Conservation (phyloP, 37 sponge, comb jelly and placozoan genomes). For the Lycopodina hypogea region DNA sequence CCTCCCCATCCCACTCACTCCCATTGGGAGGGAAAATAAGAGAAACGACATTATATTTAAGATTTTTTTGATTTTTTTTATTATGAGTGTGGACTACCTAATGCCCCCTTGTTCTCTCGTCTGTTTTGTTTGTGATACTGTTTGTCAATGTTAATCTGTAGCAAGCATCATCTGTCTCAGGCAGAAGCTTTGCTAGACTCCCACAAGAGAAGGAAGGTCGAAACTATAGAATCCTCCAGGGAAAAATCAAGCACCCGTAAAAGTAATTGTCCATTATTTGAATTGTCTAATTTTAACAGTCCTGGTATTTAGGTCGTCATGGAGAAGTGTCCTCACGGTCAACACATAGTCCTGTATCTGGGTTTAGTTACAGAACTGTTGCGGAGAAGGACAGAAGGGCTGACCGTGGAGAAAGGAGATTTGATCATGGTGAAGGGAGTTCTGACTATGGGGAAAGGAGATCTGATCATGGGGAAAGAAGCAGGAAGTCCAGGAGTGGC, state of each 20-base stretch:
- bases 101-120: too few species aligned
- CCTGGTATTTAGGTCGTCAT: neutral
- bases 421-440: neutral
- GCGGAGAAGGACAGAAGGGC: slow-evolving; percentile 12
- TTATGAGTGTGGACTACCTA: too few species aligned
- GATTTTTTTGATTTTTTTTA: too few species aligned
- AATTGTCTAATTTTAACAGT: neutral
- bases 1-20: too few species aligned
- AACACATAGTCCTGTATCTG: neutral
- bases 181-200: slow-evolving; percentile 39
- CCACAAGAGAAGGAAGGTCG: slow-evolving; percentile 35
- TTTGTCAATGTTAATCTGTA: slow-evolving; percentile 6
- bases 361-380: neutral
- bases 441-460: slow-evolving; percentile 1
- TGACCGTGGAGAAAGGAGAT: neutral
- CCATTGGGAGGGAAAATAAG: too few species aligned
- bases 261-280: neutral
- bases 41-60: too few species aligned
- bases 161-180: slow-evolving; percentile 41
- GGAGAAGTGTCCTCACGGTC: neutral
- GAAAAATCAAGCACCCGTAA: slow-evolving; percentile 12
- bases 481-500: neutral
- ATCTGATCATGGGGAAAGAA: slow-evolving; percentile 3
- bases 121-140: too few species aligned
- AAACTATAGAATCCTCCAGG: slow-evolving; percentile 15